Conservation (phyloP, 2,888 invertebrate genomes). For the Ceramica pisi region DNA sequence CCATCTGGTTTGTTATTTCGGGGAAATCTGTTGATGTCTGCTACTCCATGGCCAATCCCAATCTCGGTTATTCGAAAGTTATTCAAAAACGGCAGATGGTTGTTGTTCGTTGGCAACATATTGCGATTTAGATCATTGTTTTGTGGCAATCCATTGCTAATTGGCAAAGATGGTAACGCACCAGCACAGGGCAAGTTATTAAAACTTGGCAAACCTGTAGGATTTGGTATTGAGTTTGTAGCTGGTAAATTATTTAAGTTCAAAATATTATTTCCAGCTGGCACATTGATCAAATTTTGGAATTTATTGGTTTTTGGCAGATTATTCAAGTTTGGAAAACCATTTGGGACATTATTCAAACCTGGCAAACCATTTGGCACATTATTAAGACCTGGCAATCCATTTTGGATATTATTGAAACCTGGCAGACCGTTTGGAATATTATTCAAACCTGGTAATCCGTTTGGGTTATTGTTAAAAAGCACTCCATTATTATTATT, state of each 20-base stretch:
- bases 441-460: slow-evolving; percentile 1
- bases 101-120: slow-evolving; percentile 44
- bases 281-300: slow-evolving; percentile 3
- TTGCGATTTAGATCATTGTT: slow-evolving; percentile 48
- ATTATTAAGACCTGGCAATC: not conserved
- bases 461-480: slow-evolving; percentile 2
- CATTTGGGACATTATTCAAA: not conserved
- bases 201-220: slow-evolving; percentile 33
- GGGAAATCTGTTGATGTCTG: slow-evolving; percentile 26
- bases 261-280: slow-evolving; percentile 25
- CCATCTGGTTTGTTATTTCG: slow-evolving; percentile 11
- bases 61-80: slow-evolving; percentile 33
- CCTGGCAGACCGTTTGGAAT: too few species aligned
- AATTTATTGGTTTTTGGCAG: not conserved
- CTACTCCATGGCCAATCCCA: slow-evolving; percentile 1
- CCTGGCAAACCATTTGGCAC: slow-evolving; percentile 6
- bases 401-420: not conserved
- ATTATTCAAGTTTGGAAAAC: not conserved
- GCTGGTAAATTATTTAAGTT: slow-evolving; percentile 34
- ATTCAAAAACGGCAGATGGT: slow-evolving; percentile 19
- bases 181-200: slow-evolving; percentile 8
- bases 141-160: not conserved
- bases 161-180: not conserved
- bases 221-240: slow-evolving; percentile 7
- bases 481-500: slow-evolving; percentile 4